Conservation (phyloP, 2,113 vertebrate genomes). For the Microtus montanus region DNA sequence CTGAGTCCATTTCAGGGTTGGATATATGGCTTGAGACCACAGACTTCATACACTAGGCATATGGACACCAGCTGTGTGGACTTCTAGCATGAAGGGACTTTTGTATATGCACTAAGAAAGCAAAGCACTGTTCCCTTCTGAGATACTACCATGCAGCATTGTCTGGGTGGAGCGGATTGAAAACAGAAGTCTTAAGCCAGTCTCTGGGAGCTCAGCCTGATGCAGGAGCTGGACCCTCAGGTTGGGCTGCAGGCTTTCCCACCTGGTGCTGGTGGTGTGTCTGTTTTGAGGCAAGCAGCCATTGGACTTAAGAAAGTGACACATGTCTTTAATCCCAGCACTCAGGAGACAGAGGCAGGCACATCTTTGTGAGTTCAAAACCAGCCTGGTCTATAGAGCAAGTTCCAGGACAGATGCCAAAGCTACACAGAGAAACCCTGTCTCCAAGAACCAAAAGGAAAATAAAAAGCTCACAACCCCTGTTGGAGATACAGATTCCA, state of each 20-base stretch:
- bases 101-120: not conserved
- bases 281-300: not conserved
- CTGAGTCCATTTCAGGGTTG: not conserved
- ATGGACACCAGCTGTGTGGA: accelerated
- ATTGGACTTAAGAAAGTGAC: too few relatives aligned
- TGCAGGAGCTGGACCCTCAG: not conserved
- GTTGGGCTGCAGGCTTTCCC: not conserved
- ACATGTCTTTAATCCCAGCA: too few relatives aligned
- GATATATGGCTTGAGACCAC: not conserved
- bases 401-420: too few relatives aligned
- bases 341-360: too few relatives aligned
- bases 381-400: too few relatives aligned
- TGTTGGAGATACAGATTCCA: not conserved
- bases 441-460: too few relatives aligned
- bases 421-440: too few relatives aligned
- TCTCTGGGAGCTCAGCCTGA: not conserved
- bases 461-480: not conserved
- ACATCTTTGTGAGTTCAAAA: too few relatives aligned
- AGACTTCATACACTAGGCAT: not conserved
- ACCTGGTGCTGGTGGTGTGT: too few relatives aligned
- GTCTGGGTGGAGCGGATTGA: not conserved
- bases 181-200: not conserved
- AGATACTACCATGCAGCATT: not conserved
- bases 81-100: not conserved
- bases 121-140: not conserved